These are phyloP conservation scores for Azorinus chamasolen DNA, from an alignment of 2,888 invertebrate genomes.

Conservation along the genomic window DNA sequence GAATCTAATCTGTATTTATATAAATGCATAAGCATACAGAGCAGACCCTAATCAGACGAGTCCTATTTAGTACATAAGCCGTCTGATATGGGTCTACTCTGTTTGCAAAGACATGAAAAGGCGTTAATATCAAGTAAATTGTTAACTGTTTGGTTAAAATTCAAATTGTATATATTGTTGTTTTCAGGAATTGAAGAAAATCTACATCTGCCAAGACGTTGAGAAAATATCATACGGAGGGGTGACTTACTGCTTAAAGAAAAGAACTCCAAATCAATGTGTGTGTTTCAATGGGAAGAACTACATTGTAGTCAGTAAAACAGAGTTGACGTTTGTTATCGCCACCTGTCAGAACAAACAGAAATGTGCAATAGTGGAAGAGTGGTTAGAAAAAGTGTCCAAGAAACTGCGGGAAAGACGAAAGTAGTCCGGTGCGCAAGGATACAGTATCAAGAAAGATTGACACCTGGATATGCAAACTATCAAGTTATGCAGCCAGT, in stretches of 20 bases:
- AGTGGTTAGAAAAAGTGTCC: conserved; percentile 41
- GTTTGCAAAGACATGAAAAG: too few relatives aligned
- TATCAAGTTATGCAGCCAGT: too few relatives aligned
- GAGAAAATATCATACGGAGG: conserved; percentile 26
- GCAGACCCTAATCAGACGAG: too few relatives aligned
- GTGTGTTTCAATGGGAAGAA: conserved; percentile 49
- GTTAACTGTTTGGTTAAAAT: too few relatives aligned
- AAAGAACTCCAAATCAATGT: conserved; percentile 21
- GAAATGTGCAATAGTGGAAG: conserved; percentile 28
- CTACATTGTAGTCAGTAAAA: conserved; percentile 46
- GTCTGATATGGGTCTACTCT: too few relatives aligned
- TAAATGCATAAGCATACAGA: too few relatives aligned
- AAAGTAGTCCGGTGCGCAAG: conserved; percentile 1
- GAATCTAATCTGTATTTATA: too few relatives aligned
- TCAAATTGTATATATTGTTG: not conserved
- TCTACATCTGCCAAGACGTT: not conserved
- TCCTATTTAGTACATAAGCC: too few relatives aligned
- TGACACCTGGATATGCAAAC: too few relatives aligned
- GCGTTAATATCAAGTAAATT: too few relatives aligned
- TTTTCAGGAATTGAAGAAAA: conserved; percentile 27
- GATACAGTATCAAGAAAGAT: not conserved
- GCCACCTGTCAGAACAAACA: conserved; percentile 34
- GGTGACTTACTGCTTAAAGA: conserved; percentile 50
- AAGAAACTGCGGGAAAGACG: conserved; percentile 40
- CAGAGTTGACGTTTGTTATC: conserved; percentile 39